Base-by-base conservation (phyloP, 1,140 invertebrate species). In the Ceratoteleas bidentatus region DNA sequence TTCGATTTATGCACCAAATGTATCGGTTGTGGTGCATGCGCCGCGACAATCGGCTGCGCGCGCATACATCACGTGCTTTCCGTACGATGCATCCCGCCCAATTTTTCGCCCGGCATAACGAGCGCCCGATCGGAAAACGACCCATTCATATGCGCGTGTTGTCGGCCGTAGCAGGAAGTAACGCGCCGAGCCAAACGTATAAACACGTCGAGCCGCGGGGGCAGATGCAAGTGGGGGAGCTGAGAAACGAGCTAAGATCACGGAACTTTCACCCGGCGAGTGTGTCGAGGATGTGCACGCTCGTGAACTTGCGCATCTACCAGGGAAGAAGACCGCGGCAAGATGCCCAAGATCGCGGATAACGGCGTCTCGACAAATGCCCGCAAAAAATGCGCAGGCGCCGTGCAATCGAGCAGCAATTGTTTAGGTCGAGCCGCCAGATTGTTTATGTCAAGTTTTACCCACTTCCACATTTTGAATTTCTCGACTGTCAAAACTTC, bases 241-340 rank as follows among this genome's bases (percentile, higher is more conserved):
- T 53, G 36, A 15, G 47, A n/a, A 24, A n/a, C 40, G 40, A 57
- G 13, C 7, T 58, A 74, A 64, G 81, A 80, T 83, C 81, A 66
- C 72, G 81, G 76, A 83, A 83, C 81, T 83, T 83, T 83, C 81
- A 83, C 81, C 81, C 81, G 62, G 32, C 75, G 81, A 80, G 66
- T 79, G 72, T 78, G 76, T 83, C 81, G 72, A 80, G 76, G 76
- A 83, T 83, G 81, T 73, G 81, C 81, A 77, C 76, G 76, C 69
- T 83, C 81, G 81, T 79, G 81, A 83, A 83, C 81, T 83, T 79
- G 81, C 69, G 50, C 24, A 24, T 24, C 24, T 4, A 24, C 24
- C 24, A 24, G 24, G 24, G 24, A 24, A 24, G 52, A n/a, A 47
- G 60, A 58, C 13, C 13, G 34, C 6, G 9, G 11, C 13, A 57